Evolutionary conservation across 92 coral and sea anemone species (phyloP).

Genomic region (Porites cylindrica): DNA sequence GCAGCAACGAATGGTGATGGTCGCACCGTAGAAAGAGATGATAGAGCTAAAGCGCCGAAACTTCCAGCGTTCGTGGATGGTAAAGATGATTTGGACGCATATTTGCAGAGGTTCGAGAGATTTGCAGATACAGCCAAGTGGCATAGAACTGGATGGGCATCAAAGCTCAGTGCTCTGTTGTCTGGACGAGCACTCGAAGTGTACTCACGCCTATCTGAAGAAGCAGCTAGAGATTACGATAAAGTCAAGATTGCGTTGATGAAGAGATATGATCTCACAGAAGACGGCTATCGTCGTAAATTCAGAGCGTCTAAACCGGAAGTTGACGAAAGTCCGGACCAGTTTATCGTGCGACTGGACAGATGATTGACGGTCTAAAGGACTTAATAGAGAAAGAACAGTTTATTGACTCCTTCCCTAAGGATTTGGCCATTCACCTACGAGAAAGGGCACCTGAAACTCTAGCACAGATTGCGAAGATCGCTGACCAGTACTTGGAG

Average conservation of each 20-base stretch:
- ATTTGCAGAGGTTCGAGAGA: conserved; percentile 59
- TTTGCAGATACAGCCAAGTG: conserved; percentile 66
- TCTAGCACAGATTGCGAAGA: conserved; percentile 46
- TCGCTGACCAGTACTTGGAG: conserved; percentile 68
- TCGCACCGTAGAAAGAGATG: not conserved
- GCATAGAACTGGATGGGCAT: not conserved
- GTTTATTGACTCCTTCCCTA: conserved; percentile 60
- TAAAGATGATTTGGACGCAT: conserved; percentile 9
- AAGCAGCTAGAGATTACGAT: conserved; percentile 46
- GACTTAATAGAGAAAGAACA: conserved; percentile 66
- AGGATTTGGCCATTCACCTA: conserved; percentile 46
- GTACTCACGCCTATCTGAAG: conserved; percentile 65
- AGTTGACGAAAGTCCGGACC: too few relatives aligned
- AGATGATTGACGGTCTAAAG: conserved; percentile 26
- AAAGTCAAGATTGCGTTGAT: conserved; percentile 56
- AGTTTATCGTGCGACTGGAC: conserved; percentile 5
- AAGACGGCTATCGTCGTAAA: too few relatives aligned
- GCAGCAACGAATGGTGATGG: not conserved
- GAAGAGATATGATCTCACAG: conserved; percentile 33
- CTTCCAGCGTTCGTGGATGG: conserved; percentile 70
- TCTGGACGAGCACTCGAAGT: not conserved
- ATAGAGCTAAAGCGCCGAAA: conserved; percentile 55
- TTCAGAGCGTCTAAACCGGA: too few relatives aligned
- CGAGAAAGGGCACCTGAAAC: conserved; percentile 53
- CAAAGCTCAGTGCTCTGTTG: too few relatives aligned